phyloP scores from a whole-genome alignment of 1,140 invertebrate genomes.

The Idris sp. region DNA sequence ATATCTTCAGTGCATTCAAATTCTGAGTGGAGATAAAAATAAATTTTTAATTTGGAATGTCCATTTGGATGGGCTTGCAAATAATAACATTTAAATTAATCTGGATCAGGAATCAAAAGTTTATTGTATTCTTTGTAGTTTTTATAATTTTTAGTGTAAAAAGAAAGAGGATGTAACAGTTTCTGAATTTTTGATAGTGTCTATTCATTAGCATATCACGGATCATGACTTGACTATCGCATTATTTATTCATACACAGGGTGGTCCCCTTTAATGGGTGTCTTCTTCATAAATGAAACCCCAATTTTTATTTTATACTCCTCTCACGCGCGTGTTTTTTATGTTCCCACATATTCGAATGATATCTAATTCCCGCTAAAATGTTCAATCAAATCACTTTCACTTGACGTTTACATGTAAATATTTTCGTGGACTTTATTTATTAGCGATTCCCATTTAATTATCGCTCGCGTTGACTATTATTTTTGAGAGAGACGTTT shows the following conservation, averaged over 20 bases:
- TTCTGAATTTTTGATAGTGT: slow-evolving; percentile 49
- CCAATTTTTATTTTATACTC: slow-evolving; percentile 32
- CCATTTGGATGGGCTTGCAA: too few relatives aligned
- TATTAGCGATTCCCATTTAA: slow-evolving; percentile 29
- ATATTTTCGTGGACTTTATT: slow-evolving; percentile 35
- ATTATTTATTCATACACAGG: slow-evolving; percentile 58
- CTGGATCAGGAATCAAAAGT: too few relatives aligned
- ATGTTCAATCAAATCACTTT: slow-evolving; percentile 45
- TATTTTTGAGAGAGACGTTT: slow-evolving; percentile 13
- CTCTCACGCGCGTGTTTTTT: slow-evolving; percentile 14
- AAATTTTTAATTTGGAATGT: too few relatives aligned
- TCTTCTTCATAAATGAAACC: slow-evolving; percentile 34
- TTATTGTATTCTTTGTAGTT: too few relatives aligned
- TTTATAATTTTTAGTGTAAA: too few relatives aligned
- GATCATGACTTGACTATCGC: slow-evolving; percentile 54
- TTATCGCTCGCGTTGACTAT: slow-evolving; percentile 23
- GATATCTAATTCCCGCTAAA: slow-evolving; percentile 48
- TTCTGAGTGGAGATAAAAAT: too few relatives aligned
- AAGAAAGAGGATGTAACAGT: slow-evolving; percentile 45
- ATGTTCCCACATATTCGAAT: slow-evolving; percentile 46
- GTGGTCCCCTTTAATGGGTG: slow-evolving; percentile 54
- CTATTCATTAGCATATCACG: slow-evolving; percentile 57
- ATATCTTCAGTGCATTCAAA: too few relatives aligned
- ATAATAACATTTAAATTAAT: too few relatives aligned
- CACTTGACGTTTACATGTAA: slow-evolving; percentile 37